Percentiles rank a stretch among this genome's conserved stretches.
Conservation (phyloP, 1,140 invertebrate species). For the Phocides pigmalion region DNA sequence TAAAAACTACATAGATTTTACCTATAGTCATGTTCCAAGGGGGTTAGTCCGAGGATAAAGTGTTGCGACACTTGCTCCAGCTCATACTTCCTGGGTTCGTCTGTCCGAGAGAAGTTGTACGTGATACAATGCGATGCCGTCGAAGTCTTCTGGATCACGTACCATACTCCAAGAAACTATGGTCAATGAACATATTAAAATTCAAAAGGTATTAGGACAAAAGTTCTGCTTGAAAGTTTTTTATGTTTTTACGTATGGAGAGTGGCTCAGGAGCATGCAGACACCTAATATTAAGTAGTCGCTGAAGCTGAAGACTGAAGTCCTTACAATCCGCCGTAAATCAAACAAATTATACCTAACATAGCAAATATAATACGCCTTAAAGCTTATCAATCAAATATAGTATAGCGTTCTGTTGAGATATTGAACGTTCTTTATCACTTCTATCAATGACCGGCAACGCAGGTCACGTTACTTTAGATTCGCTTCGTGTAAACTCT, state of each 20-base stretch:
- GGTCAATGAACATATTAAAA: background rate
- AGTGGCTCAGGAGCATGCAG: too few species aligned
- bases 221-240: too few species aligned
- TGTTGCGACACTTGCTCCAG: constrained; percentile 91
- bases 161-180: constrained; percentile 92
- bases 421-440: background rate
- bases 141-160: constrained; percentile 92
- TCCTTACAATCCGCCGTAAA: too few species aligned
- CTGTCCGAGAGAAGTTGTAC: constrained; percentile 89
- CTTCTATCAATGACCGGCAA: background rate
- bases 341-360: too few species aligned
- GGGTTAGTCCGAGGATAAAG: constrained; percentile 87
- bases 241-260: too few species aligned
- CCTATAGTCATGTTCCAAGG: constrained; percentile 89
- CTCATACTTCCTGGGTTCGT: constrained; percentile 88
- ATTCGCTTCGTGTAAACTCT: background rate
- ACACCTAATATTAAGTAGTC: too few species aligned
- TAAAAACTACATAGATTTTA: constrained; percentile 36
- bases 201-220: too few species aligned
- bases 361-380: too few species aligned
- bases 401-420: background rate
- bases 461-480: background rate
- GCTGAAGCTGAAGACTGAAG: too few species aligned
- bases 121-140: constrained; percentile 91
- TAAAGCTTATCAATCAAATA: too few species aligned